Base-by-base conservation (phyloP, 1,140 invertebrate species). In the Vanessa atalanta region DNA sequence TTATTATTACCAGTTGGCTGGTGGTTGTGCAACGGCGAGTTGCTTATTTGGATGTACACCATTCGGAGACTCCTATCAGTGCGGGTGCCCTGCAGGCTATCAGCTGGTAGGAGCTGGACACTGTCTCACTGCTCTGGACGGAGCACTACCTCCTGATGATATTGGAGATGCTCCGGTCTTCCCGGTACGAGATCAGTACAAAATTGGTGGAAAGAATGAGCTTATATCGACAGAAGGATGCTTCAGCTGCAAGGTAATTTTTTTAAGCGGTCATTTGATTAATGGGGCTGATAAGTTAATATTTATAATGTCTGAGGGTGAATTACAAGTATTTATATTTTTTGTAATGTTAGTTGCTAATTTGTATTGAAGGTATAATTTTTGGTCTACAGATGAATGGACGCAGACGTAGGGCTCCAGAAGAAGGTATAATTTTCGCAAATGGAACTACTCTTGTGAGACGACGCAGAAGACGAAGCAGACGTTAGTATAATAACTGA, bases 221-320 rank as follows among this genome's bases (percentile, higher is more conserved):
- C 94, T 97, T 13, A 97, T 98, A 50, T 96, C 96, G 1, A 97
- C 96, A 0, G 97, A 98, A 92, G 97, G 97, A 6, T 98, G 97
- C 91, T 98, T 98, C 93, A 96, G 96, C 16, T 98, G 97, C 94
- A 97, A 97, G 93, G 96, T 97, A 65, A 51, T 43, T 43, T 43
- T 43, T 43, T 43, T 8, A 43, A 6, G 37, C 6, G 26, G 6
- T 31, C 26, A 31, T 31, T 5, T 43, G 37, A 5, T 43, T 43
- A 9, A 11, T 43, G n/a, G 0, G 1, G 14, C 50, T 15, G 14
- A 20, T 20, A 20, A 0, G 20, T 20, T 20, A 20, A 31, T 31
- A 4, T 31, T 31, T 4, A 31, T 31, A 31, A 31, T 31, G 1
- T 31, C 26, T 31, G 26, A 31, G 26, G 26, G 26, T 31, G 6